Base-by-base conservation (phyloP, 2,888 invertebrate species). In the Druceiella hillmani region DNA sequence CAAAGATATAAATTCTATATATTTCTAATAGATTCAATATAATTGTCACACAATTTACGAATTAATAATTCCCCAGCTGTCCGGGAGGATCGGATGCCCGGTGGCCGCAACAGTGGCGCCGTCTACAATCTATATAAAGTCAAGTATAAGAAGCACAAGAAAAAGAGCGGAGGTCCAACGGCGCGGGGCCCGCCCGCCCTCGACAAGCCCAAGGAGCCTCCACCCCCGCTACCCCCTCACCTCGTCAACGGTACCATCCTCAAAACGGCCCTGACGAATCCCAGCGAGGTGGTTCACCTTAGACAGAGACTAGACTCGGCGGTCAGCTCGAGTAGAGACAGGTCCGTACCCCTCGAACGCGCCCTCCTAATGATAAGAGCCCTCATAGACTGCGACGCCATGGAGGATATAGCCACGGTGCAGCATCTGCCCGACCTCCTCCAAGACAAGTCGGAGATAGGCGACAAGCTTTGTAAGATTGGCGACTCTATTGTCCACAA, bases 41-140 rank as follows among this genome's bases (percentile, higher is more conserved):
- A n/a, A n/a, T n/a, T n/a, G n/a, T n/a, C n/a, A n/a, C n/a, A n/a
- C n/a, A n/a, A n/a, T n/a, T n/a, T n/a, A n/a, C n/a, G n/a, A n/a
- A n/a, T n/a, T n/a, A n/a, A n/a, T n/a, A n/a, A n/a, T n/a, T n/a
- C n/a, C n/a, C n/a, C n/a, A 93, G 98, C 98, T 58, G 98, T 99
- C 44, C 80, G 98, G 55, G 98, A 99, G 66, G 98, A 99, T 66
- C 79, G 98, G 55, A 99, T 98, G 97, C 98, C 98, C n/a, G 98
- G 98, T 25, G 98, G 98, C 36, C 79, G 98, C 40, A 99, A 98
- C 72, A 97, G 95, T 53, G 95, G 95, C 49, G 97, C 97, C 47
- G 97, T 99, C 44, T 99, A 98, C 68, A 98, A 97, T 68, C 78
- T 97, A 55, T 98, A 98, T 75, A 98, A 98, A 82, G 93, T 95